phyloP scores from a whole-genome alignment of 2,797 vertebrate genomes.

The Acrossocheilus fasciatus region DNA sequence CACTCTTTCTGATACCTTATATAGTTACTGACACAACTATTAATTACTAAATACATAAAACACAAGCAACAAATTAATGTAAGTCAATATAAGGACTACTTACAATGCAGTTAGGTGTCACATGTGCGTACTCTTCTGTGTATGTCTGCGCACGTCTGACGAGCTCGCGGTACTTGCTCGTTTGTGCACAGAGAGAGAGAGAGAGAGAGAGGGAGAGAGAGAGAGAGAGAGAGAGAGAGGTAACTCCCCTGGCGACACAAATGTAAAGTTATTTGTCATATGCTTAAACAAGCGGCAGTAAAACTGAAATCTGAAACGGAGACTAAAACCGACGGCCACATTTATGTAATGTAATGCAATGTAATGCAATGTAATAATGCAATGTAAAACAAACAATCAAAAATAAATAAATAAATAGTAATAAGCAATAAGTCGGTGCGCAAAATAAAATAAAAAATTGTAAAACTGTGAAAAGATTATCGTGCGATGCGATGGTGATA shows the following conservation, averaged over 20 bases:
- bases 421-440: not conserved
- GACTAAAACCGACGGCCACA: not conserved
- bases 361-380: not conserved
- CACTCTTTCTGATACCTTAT: not conserved
- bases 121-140: constrained; percentile 41
- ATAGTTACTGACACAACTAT: not conserved
- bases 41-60: not conserved
- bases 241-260: not conserved
- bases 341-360: not conserved
- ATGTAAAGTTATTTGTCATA: not conserved
- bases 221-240: not conserved
- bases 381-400: not conserved
- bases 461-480: not conserved
- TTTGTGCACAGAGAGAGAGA: constrained; percentile 26
- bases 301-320: not conserved
- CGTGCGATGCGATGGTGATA: not conserved
- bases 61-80: not conserved
- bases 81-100: constrained; percentile 38
- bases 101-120: constrained; percentile 47
- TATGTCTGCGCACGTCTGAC: constrained; percentile 44
- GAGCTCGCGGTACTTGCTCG: constrained; percentile 50
- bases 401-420: not conserved
- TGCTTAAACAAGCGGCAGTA: not conserved
- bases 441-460: not conserved
- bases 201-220: constrained; percentile 17